These are phyloP conservation scores for Lepus timidus DNA, from an alignment of 2,113 vertebrate species.

Conservation along the genomic window DNA sequence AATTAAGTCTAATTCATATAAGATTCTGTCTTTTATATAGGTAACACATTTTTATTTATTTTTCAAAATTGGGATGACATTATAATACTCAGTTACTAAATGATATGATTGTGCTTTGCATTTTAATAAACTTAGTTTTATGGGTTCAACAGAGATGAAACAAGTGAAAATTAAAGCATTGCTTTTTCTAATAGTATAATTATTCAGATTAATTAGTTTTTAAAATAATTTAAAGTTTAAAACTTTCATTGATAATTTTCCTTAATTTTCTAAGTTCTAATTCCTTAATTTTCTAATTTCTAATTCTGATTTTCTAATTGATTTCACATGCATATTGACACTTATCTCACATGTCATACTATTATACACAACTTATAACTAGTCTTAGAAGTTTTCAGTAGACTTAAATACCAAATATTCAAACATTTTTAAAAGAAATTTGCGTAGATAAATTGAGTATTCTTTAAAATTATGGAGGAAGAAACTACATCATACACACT, in stretches of 20 bases:
- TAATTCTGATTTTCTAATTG: neutral
- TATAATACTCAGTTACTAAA: neutral
- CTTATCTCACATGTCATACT: neutral
- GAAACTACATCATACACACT: neutral
- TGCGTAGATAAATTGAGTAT: neutral
- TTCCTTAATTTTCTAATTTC: no score
- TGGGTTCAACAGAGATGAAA: conserved; percentile 21
- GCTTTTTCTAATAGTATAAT: neutral
- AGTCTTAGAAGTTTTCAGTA: neutral
- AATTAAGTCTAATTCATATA: neutral
- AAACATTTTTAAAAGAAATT: neutral
- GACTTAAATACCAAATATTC: neutral
- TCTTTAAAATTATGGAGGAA: neutral
- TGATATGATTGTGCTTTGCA: neutral
- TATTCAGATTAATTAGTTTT: neutral
- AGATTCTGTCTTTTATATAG: neutral
- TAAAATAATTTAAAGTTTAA: no score
- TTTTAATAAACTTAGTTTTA: conserved; percentile 13
- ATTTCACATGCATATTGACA: neutral
- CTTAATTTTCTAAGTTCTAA: no score
- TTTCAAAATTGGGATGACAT: neutral
- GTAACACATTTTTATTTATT: neutral
- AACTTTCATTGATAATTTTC: no score
- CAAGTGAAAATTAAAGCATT: neutral
- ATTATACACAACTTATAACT: neutral